These are phyloP conservation scores for Steinernema carpocapsae DNA, from an alignment of 2,888 invertebrate genomes.

Conservation along the genomic window DNA sequence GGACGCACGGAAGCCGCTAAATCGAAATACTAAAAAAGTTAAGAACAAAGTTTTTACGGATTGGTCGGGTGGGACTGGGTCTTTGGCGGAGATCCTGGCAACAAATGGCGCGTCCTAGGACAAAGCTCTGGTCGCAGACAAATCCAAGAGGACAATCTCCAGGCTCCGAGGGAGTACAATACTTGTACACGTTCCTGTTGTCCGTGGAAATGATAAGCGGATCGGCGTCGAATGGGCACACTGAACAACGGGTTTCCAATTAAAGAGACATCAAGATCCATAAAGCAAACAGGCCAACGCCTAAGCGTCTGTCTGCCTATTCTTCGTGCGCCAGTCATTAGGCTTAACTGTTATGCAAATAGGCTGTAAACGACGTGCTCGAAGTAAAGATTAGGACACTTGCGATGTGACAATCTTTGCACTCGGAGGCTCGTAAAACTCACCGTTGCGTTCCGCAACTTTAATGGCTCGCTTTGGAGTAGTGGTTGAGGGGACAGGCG, in stretches of 20 bases:
- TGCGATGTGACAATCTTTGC: slow-evolving; percentile 1
- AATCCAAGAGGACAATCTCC: slow-evolving; percentile 65
- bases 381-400: background rate
- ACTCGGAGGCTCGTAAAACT: background rate
- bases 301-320: background rate
- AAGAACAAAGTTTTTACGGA: slow-evolving; percentile 30
- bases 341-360: slow-evolving; percentile 2
- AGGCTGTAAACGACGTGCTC: background rate
- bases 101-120: slow-evolving; percentile 63
- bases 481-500: slow-evolving; percentile 20
- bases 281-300: background rate
- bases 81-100: slow-evolving; percentile 55
- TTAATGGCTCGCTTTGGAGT: slow-evolving; percentile 34
- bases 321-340: slow-evolving; percentile 1
- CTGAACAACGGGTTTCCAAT: slow-evolving; percentile 40
- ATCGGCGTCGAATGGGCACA: slow-evolving; percentile 64
- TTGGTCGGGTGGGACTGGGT: slow-evolving; percentile 45
- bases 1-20: background rate
- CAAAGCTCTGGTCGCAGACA: slow-evolving; percentile 64
- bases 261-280: no score
- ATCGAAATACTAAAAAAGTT: slow-evolving; percentile 36
- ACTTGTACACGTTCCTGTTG: slow-evolving; percentile 47
- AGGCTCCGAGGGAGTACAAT: slow-evolving; percentile 60
- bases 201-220: slow-evolving; percentile 61
- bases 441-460: slow-evolving; percentile 38